Evolutionary conservation across 2,888 invertebrate species (phyloP).

Genomic region (Periphyllus acericola): DNA sequence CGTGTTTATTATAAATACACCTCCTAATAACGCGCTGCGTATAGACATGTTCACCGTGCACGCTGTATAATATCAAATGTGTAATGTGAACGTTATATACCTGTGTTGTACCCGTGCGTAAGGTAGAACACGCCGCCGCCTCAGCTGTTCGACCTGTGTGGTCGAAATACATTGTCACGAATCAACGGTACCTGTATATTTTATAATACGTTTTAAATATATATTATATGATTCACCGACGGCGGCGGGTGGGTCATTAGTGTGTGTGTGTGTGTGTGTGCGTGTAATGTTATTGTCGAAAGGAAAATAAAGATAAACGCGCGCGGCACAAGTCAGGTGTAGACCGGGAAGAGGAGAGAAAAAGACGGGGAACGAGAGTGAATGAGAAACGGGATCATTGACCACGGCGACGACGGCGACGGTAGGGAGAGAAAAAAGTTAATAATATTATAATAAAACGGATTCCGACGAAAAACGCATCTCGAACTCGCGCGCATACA

Average conservation of each 20-base stretch:
- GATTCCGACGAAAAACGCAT: slow-evolving; percentile 16
- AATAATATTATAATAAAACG: neutral
- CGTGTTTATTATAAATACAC: slow-evolving; percentile 25
- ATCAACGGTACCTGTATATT: slow-evolving; percentile 13
- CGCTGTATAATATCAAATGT: neutral
- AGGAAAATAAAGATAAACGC: neutral
- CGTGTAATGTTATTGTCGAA: neutral
- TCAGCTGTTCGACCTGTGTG: slow-evolving; percentile 41
- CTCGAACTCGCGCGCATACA: neutral
- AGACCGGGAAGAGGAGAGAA: neutral
- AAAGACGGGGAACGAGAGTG: neutral
- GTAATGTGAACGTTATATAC: neutral
- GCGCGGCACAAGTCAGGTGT: neutral
- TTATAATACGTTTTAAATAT: neutral
- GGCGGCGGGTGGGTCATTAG: slow-evolving; percentile 49
- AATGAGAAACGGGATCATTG: slow-evolving; percentile 39
- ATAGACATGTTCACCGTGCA: neutral
- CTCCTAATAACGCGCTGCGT: neutral
- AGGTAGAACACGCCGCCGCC: no score
- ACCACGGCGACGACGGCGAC: neutral
- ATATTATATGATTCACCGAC: neutral
- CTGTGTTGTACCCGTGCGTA: no score
- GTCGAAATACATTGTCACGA: slow-evolving; percentile 59
- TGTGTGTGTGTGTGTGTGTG: neutral
- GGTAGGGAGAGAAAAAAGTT: neutral